Evolutionary conservation across 1,140 invertebrate genomes (phyloP), one percentile per base, ranked within the genome.

Genomic region (Andrena cerasifolii): DNA sequence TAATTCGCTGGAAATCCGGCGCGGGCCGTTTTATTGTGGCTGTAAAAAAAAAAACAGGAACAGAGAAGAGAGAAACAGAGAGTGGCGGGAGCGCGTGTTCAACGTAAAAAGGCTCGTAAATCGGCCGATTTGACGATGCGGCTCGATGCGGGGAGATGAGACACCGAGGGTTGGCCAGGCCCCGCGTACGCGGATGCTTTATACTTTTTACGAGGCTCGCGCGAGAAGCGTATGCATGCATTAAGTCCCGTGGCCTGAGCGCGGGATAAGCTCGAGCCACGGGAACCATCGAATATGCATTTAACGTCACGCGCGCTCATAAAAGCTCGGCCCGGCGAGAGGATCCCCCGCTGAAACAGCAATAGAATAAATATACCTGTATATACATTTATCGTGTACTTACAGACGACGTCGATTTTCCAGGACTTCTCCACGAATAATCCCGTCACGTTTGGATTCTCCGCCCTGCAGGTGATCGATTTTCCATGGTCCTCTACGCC

Each of bases 381-480:
- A 68, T 58, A 40, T 58, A 76, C 58, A 49, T 79, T 78, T 79
- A 79, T 79, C 65, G 70, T 65, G 86, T 94, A 96, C 97, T 97
- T 93, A 98, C 97, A 98, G 73, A 97, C 96, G 84, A 98, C 96
- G 92, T 96, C 95, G 84, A 98, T 95, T 88, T 95, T 96, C 96
- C 96, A 97, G 62, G 96, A 95, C 75, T 96, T 96, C 90, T 98
- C 96, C 73, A 97, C 91, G 87, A 94, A 96, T 70, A 97, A 94
- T 51, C 96, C 95, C 49, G 96, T 96, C 63, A 97, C 95, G 92
- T 96, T 96, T 43, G 97, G 96, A 94, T 96, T 96, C 89, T 96
- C 95, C 1, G 95, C 95, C 85, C 95, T 92, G 89, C 96, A 96
- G 67, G 94, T 95, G 85, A 96, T 93, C 74, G 93, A 92, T 89